These are phyloP conservation scores for Hyla sarda DNA, from an alignment of 2,113 vertebrate genomes.

Conservation along the genomic window DNA sequence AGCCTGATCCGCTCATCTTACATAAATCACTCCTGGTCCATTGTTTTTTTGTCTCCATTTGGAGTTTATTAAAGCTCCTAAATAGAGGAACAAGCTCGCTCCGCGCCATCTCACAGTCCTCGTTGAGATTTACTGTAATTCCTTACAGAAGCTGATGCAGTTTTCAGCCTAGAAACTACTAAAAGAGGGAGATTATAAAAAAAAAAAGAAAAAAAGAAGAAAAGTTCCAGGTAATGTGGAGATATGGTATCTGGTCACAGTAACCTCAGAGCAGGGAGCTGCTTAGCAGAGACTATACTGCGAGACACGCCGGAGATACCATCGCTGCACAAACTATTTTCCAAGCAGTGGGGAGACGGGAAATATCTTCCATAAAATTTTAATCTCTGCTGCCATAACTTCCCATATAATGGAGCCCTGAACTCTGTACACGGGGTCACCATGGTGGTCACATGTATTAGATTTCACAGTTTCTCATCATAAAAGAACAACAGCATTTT, in stretches of 20 bases:
- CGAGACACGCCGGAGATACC: slow-evolving; percentile 31
- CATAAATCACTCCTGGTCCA: slow-evolving; percentile 43
- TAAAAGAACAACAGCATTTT: slow-evolving; percentile 56
- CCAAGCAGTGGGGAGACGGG: slow-evolving; percentile 33
- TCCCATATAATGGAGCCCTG: slow-evolving; percentile 48
- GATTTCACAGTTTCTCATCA: slow-evolving; percentile 53
- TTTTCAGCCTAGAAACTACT: slow-evolving; percentile 6
- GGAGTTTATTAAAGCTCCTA: slow-evolving; percentile 31
- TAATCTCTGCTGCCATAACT: slow-evolving; percentile 57
- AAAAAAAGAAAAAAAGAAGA: background rate
- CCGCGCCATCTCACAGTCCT: slow-evolving; percentile 4
- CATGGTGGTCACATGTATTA: slow-evolving; percentile 35
- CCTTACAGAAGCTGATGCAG: background rate
- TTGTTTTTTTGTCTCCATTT: slow-evolving; percentile 28
- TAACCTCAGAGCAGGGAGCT: slow-evolving; percentile 48
- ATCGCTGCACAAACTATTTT: slow-evolving; percentile 49
- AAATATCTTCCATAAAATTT: slow-evolving; percentile 54
- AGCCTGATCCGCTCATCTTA: slow-evolving; percentile 38
- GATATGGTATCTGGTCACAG: slow-evolving; percentile 39
- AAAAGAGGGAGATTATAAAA: slow-evolving; percentile 29
- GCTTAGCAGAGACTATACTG: slow-evolving; percentile 41
- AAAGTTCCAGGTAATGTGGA: slow-evolving; percentile 23
- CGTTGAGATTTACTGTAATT: slow-evolving; percentile 8
- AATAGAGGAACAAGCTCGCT: background rate
- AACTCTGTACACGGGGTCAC: slow-evolving; percentile 39